Evolutionary conservation across 2,113 vertebrate genomes (phyloP), one percentile per base, ranked within the genome.

Genomic region (Triplophysa rosa): DNA sequence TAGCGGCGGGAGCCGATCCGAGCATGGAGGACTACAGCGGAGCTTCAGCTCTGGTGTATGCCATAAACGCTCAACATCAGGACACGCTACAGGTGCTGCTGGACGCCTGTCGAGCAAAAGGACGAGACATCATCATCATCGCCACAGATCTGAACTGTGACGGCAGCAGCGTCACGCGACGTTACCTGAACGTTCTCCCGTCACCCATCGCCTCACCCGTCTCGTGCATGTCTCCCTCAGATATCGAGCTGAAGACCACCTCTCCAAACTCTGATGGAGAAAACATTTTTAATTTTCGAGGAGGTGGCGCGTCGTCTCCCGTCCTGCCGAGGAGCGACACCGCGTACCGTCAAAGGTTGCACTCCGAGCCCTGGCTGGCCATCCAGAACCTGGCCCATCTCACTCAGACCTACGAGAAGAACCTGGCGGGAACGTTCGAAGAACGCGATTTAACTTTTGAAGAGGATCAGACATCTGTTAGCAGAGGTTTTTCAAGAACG

Each of bases 191-290:
- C 0, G 85, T 87, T 3, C 84, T 86, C 3, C 90, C 88, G 0
- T 91, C 90, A 0, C 90, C 88, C 0, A 82, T 89, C 81, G 80
- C 82, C 3, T 91, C 91, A 0, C 90, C 90, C 0, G 87, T 89
- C 65, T 83, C 88, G 68, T 92, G 91, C 85, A 93, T 90, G 90
- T 92, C 90, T 2, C 92, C 92, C 3, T 93, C 92, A 0, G 91
- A 92, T 37, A 91, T 93, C 3, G 77, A 92, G 81, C 87, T 92
- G 23, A 91, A 90, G 83, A 91, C 91, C 0, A 84, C 84, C 19
- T 89, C 91, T 0, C 90, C 90, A 11, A 84, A 83, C 72, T 91
- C 91, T 0, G 85, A 89, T 4, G 79, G 80, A 3, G 90, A 88
- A 23, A 90, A 88, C 58, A 69, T 92, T 63, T 93, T 92, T n/a